Conservation (phyloP, 2,113 vertebrate genomes). For the Dromaius novaehollandiae region DNA sequence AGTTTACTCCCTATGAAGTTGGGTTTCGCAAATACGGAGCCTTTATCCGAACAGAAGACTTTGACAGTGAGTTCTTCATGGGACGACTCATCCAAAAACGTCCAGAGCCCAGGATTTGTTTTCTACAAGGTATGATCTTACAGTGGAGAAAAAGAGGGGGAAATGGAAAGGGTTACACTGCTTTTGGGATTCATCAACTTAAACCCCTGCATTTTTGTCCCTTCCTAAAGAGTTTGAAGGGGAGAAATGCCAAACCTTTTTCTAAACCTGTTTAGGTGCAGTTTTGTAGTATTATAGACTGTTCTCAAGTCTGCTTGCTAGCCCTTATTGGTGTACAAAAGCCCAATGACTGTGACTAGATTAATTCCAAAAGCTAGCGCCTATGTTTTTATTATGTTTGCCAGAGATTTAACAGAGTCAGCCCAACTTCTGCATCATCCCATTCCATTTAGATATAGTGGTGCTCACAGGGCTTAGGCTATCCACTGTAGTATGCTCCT, state of each 20-base stretch:
- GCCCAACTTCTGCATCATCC: background rate
- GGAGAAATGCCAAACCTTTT: background rate
- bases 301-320: background rate
- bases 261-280: background rate
- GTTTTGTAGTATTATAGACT: background rate
- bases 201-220: background rate
- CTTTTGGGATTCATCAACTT: background rate
- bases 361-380: background rate
- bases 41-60: conserved; percentile 72
- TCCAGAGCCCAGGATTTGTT: conserved; percentile 75
- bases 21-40: conserved; percentile 76
- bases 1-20: conserved; percentile 77
- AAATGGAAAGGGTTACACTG: background rate
- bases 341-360: background rate
- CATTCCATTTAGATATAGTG: background rate
- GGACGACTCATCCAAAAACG: conserved; percentile 64
- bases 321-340: too few relatives aligned
- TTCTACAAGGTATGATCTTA: conserved; percentile 62
- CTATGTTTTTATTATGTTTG: background rate
- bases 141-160: background rate
- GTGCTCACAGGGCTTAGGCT: background rate
- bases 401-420: background rate
- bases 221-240: background rate
- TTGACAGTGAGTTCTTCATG: conserved; percentile 78
- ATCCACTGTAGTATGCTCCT: background rate